Evolutionary conservation across 2,888 invertebrate species (phyloP).

Genomic region (Nymphalis polychloros): DNA sequence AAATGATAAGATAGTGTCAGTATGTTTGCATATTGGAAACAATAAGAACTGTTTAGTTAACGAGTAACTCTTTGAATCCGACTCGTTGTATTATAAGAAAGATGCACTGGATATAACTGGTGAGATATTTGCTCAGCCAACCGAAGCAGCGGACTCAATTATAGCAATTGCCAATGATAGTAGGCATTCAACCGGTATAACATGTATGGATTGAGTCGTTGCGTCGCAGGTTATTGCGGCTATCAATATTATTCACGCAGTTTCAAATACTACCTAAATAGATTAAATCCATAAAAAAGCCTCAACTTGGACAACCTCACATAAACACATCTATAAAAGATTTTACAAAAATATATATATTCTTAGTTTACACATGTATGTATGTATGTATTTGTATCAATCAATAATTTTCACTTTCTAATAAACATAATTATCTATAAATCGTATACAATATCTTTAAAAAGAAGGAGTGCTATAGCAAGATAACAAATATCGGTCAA

Average conservation of each 20-base stretch:
- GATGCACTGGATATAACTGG: conserved; percentile 28
- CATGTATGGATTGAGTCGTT: conserved; percentile 30
- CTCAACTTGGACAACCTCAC: not conserved
- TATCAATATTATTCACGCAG: conserved; percentile 27
- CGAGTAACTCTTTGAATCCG: conserved; percentile 19
- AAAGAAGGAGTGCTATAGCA: conserved; percentile 20
- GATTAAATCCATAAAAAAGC: not conserved
- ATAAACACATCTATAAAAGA: not conserved
- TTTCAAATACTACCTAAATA: conserved; percentile 12
- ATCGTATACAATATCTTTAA: conserved; percentile 11
- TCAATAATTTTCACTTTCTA: not conserved
- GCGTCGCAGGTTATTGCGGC: conserved; percentile 31
- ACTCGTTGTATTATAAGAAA: conserved; percentile 25
- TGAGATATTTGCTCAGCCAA: conserved; percentile 34
- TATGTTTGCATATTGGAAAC: conserved; percentile 65
- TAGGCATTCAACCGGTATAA: conserved; percentile 36
- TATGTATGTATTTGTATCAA: not conserved
- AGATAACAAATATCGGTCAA: conserved; percentile 40
- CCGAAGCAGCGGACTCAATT: conserved; percentile 59
- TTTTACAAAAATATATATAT: not conserved
- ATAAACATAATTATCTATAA: not conserved
- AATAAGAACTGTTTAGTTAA: conserved; percentile 45
- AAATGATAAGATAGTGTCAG: conserved; percentile 66
- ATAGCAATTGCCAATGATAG: conserved; percentile 58
- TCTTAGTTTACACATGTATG: too few species aligned